Evolutionary conservation across 2,888 invertebrate species (phyloP).

Genomic region (Rosalia funebris): DNA sequence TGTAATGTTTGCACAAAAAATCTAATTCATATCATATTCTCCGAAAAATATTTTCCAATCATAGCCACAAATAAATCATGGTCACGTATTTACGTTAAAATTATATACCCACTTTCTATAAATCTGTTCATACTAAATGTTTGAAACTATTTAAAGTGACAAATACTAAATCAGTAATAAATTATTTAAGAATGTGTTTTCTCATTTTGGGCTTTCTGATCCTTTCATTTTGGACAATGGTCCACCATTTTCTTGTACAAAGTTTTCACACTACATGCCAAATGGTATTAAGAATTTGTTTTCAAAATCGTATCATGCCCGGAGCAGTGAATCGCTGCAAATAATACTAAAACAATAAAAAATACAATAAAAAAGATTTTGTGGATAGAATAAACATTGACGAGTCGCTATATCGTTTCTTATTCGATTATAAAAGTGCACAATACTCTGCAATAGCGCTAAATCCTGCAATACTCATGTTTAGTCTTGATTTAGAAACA

Average conservation of each 20-base stretch:
- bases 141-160: constrained; percentile 13
- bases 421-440: constrained; percentile 16
- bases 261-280: constrained; percentile 2
- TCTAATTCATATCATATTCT: neutral
- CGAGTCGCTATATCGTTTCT: constrained; percentile 2
- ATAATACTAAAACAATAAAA: constrained; percentile 15
- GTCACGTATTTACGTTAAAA: constrained; percentile 18
- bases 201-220: constrained; percentile 14
- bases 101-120: constrained; percentile 12
- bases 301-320: constrained; percentile 18
- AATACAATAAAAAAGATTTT: constrained; percentile 2
- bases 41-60: constrained; percentile 16
- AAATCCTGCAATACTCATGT: constrained; percentile 15
- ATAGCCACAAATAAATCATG: constrained; percentile 14
- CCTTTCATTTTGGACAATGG: constrained; percentile 14
- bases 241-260: constrained; percentile 17
- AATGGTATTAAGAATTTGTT: constrained; percentile 16
- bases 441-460: constrained; percentile 10
- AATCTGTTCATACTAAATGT: constrained; percentile 13
- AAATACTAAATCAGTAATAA: constrained; percentile 13
- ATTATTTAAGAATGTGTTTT: constrained; percentile 18
- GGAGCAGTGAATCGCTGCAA: constrained; percentile 16
- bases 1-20: constrained; percentile 7
- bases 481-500: constrained; percentile 5
- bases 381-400: neutral